These are phyloP conservation scores for Thalpophila matura DNA, from an alignment of 2,888 invertebrate species.

Conservation along the genomic window DNA sequence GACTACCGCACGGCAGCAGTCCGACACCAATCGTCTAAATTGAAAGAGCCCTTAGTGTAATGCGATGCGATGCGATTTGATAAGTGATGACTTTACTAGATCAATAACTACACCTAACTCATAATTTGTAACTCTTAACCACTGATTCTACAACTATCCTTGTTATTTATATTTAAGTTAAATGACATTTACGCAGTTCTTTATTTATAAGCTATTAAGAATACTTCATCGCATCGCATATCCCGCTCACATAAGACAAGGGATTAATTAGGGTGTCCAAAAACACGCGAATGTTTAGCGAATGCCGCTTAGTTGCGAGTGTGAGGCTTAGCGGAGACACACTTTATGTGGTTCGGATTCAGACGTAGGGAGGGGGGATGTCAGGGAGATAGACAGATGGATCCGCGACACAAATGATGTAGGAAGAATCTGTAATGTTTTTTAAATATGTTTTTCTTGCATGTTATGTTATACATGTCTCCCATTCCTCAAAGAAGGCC, in stretches of 20 bases:
- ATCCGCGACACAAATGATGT: neutral
- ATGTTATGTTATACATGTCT: neutral
- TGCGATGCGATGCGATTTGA: too few relatives aligned
- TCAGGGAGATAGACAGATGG: neutral
- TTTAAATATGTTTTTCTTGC: neutral
- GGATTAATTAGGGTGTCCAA: conserved; percentile 22
- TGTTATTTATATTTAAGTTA: too few relatives aligned
- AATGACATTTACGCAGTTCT: too few relatives aligned
- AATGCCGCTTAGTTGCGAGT: conserved; percentile 14
- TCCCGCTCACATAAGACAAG: neutral
- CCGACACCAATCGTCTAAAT: too few relatives aligned
- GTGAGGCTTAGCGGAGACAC: conserved; percentile 43
- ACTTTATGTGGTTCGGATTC: conserved; percentile 32
- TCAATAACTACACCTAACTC: too few relatives aligned
- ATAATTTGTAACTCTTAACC: too few relatives aligned
- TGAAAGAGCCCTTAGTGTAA: too few relatives aligned
- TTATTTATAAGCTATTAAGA: too few relatives aligned
- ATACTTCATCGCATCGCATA: neutral
- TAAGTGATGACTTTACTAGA: too few relatives aligned
- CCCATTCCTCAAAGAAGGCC: too few relatives aligned
- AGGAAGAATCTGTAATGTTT: neutral
- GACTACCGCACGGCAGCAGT: too few relatives aligned
- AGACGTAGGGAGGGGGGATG: neutral
- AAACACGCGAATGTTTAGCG: conserved; percentile 32
- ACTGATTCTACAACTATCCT: too few relatives aligned